Evolutionary conservation across 2,797 vertebrate genomes (phyloP), one percentile per base, ranked within the genome.

Genomic region (Neosilurus mollespiculum): DNA sequence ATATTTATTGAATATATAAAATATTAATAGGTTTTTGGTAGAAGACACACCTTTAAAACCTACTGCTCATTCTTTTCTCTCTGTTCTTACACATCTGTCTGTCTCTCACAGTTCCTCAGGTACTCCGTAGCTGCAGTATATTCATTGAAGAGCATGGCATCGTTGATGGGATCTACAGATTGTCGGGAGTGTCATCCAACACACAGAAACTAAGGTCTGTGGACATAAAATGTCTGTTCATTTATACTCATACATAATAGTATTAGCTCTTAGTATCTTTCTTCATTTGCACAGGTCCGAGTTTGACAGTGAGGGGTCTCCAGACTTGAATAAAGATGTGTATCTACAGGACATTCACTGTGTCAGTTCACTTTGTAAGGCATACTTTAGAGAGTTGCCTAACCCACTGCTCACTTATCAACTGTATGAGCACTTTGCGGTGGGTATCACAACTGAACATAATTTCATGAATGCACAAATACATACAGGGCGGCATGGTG

Each of bases 321-420:
- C 97, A 0, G 96, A 98, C 15, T 93, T 98, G 88, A 91, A 90
- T 81, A 95, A 94, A 84, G 96, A 96, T 0, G 8, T 96, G 4
- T 99, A 97, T 88, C 95, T 97, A 70, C 97, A 99, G 94, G 97
- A 99, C 91, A 96, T 99, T 84, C 97, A 99, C 93, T 98, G 97
- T 0, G 95, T 98, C 92, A 97, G 97, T 88, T 98, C 97, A 1
- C 88, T 98, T 85, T 98, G 96, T 88, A 98, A 99, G 88, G 96
- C 97, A 0, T 99, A 99, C 43, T 99, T 98, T 95, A 91, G 97
- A 78, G 97, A 98, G 88, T 94, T 99, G 78, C 97, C 97, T 0
- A 97, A 99, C 89, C 97, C 97, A 0, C 94, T 98, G 85, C 96
- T 98, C 91, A 99, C 97, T 0, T 98, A 98, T 88, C 96, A 97